Base-by-base conservation (phyloP, 1,140 invertebrate species). In the Anastatus disparis region DNA sequence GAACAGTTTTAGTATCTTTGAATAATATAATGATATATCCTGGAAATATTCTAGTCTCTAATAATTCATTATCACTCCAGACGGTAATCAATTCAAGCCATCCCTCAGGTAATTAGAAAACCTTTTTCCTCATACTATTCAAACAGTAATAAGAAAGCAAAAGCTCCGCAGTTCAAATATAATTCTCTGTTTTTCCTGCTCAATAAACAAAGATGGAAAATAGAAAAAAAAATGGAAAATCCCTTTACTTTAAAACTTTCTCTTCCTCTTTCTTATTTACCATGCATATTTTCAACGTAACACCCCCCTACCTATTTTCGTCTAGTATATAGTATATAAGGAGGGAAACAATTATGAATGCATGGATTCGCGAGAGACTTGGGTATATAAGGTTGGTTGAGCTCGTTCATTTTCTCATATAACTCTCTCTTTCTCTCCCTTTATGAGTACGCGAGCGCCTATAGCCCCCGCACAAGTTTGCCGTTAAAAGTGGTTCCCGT, bases 331-430 rank as follows among this genome's bases (percentile, higher is more conserved):
- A n/a, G 17, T 55, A 55, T 7, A 62, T 52, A 7, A 46, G 12
- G 31, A 53, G 15, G 38, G 50, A 26, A 46, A 26, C 10, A 67
- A 59, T 58, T 58, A 68, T 40, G 55, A 68, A 59, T 61, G 66
- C 55, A 59, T 52, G 31, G 44, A 59, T 68, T 48, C 10, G 27
- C 29, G n/a, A 15, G 12, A 44, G n/a, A 44, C 6, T 15, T 44
- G 6, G 42, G 42, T 44, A n/a, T n/a, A n/a, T n/a, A 44, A 44
- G 10, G 31, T 35, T 4, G 31, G 10, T 4, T 35, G 10, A 35
- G 31, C 31, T 35, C 31, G 4, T 35, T 10, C 10, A 35, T 10
- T 10, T 10, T 10, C 31, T 35, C 31, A 4, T 35, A 4, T 35
- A 4, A 4, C 31, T 35, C 31, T 4, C 42, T 46, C 42, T n/a